phyloP scores from a whole-genome alignment of 1,140 invertebrate species.

The Lordiphosa stackelbergi region DNA sequence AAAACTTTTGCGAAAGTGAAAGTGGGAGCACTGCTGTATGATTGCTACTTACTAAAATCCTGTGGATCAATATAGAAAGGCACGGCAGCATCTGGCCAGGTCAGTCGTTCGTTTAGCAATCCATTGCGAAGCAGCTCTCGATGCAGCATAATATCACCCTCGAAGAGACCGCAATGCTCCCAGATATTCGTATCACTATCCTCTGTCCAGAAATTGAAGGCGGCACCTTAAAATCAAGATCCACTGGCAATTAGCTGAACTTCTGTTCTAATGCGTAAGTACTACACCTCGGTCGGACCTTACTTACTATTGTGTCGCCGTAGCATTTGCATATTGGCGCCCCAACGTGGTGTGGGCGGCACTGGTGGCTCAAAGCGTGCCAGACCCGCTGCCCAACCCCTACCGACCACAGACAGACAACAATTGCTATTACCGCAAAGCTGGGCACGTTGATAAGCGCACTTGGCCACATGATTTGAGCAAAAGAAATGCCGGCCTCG shows the following conservation, averaged over 20 bases:
- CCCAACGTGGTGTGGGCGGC: slow-evolving; percentile 62
- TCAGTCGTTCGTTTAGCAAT: slow-evolving; percentile 79
- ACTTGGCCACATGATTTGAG: slow-evolving; percentile 44
- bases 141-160: slow-evolving; percentile 81
- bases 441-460: slow-evolving; percentile 19
- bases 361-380: slow-evolving; percentile 31
- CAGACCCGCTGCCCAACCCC: background rate
- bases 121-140: slow-evolving; percentile 79
- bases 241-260: background rate
- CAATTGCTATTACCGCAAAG: background rate
- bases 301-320: slow-evolving; percentile 67
- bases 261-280: background rate
- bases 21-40: too few species aligned
- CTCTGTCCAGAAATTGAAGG: slow-evolving; percentile 80
- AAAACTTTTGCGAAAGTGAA: too few species aligned
- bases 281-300: background rate
- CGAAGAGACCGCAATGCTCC: slow-evolving; percentile 80
- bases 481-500: slow-evolving; percentile 53
- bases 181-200: slow-evolving; percentile 82
- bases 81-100: slow-evolving; percentile 83
- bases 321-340: slow-evolving; percentile 72
- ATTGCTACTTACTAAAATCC: slow-evolving; percentile 81
- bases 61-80: slow-evolving; percentile 82
- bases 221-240: slow-evolving; percentile 77
- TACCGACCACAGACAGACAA: slow-evolving; percentile 1